Conservation (phyloP, 2,113 vertebrate species). For the Caranx ignobilis region DNA sequence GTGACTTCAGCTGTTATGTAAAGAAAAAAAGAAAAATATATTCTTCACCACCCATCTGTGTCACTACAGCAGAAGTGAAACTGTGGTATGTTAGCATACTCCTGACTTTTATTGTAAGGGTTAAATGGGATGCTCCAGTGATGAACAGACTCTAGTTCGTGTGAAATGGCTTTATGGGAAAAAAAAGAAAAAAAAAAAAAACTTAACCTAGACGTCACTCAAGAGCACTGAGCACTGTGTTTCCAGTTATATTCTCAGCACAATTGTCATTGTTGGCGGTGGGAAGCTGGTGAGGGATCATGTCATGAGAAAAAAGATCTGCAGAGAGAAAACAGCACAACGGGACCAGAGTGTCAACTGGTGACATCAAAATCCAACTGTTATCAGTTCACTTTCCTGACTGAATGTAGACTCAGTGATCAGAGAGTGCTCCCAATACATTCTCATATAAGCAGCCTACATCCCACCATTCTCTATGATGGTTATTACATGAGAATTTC, state of each 20-base stretch:
- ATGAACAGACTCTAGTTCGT: not conserved
- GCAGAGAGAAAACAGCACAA: not conserved
- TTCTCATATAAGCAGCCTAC: not conserved
- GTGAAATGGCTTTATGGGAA: not conserved
- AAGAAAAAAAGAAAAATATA: no score
- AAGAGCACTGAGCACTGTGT: not conserved
- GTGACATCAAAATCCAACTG: not conserved
- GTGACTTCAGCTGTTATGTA: no score
- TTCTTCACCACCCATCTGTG: no score
- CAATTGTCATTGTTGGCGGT: not conserved
- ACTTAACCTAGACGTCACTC: not conserved
- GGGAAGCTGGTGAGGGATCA: not conserved
- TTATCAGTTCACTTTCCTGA: no score
- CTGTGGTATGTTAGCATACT: no score
- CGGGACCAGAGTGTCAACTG: not conserved
- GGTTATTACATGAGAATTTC: not conserved
- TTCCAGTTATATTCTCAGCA: not conserved
- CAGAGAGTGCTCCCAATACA: not conserved
- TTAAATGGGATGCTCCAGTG: no score
- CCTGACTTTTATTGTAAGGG: no score
- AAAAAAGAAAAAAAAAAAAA: not conserved
- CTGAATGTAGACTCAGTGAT: no score
- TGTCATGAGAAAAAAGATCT: not conserved
- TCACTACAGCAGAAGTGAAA: no score
- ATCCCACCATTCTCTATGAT: not conserved